Evolutionary conservation across 1,140 invertebrate species (phyloP), one percentile per base, ranked within the genome.

Genomic region (Drosophila eugracilis): DNA sequence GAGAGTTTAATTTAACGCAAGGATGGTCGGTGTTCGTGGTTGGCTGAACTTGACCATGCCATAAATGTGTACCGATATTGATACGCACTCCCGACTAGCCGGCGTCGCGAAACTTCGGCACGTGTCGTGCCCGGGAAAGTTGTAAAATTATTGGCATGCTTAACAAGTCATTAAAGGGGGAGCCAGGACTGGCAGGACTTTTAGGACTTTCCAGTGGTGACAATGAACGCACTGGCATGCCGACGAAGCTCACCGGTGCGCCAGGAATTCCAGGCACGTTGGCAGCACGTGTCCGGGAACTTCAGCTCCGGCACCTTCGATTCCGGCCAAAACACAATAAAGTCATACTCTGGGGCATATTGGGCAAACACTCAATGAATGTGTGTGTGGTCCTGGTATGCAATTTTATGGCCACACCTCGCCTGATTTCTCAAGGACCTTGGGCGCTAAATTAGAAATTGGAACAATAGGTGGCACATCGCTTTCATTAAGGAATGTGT

Each of bases 1-100:
- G 15, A 71, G 79, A 88, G 74, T 88, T 90, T 91, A 91, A 91
- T 91, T 91, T 91, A 90, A 91, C 90, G 90, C 89, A 67, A 91
- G 69, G 88, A 26, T 91, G 89, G 62, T 52, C 66, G 55, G 28
- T 39, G 53, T 19, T 58, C 55, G 44, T 54, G 67, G 54, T 77
- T 75, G 72, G 47, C 53, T 86, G 78, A 86, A 75, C 83, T 78
- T 75, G 83, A 86, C 83, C 81, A 69, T 54, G 39, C 26, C 37
- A 26, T 26, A 44, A 49, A 70, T 48, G 63, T 63, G 34, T 45
- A 37, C 28, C 48, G 30, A 47, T 74, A 53, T 75, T 69, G 47
- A 59, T 45, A 32, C 32, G 24, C 49, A 55, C 32, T 28, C 21
- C 10, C 22, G 42, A 30, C 19, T 67, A 62, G 65, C 41, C 36